Evolutionary conservation across 2,888 invertebrate species (phyloP).

Genomic region (Melitaea athalia): DNA sequence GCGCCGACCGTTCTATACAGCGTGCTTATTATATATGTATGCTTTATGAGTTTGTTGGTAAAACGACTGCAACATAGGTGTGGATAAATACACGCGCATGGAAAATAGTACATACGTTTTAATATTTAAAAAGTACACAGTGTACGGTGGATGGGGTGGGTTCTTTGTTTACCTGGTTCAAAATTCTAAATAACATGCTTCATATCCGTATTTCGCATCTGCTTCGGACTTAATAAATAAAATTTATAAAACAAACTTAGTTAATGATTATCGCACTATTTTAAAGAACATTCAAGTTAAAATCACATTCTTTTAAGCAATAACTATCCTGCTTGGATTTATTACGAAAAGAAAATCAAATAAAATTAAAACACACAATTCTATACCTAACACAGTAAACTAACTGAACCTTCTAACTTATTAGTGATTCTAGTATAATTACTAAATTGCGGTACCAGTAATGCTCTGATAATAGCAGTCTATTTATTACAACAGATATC

Average conservation of each 20-base stretch:
- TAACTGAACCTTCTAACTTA: background rate
- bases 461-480: constrained; percentile 12
- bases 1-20: constrained; percentile 64
- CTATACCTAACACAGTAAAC: background rate
- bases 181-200: background rate
- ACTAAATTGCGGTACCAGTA: background rate
- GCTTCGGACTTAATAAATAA: background rate
- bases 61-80: constrained; percentile 57
- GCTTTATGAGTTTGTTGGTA: constrained; percentile 70
- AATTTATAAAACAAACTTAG: background rate
- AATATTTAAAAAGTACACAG: constrained; percentile 67
- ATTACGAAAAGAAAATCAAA: background rate
- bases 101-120: constrained; percentile 61
- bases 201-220: background rate
- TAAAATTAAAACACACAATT: background rate
- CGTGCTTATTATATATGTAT: constrained; percentile 66
- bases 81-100: constrained; percentile 34
- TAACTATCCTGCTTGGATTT: background rate
- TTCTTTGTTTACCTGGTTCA: constrained; percentile 14
- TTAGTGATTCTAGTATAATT: constrained; percentile 1
- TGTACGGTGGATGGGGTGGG: constrained; percentile 15
- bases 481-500: constrained; percentile 21
- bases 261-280: background rate
- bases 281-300: background rate
- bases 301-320: background rate